These are phyloP conservation scores for Argynnis bischoffii DNA, from an alignment of 2,888 invertebrate genomes.

Conservation along the genomic window DNA sequence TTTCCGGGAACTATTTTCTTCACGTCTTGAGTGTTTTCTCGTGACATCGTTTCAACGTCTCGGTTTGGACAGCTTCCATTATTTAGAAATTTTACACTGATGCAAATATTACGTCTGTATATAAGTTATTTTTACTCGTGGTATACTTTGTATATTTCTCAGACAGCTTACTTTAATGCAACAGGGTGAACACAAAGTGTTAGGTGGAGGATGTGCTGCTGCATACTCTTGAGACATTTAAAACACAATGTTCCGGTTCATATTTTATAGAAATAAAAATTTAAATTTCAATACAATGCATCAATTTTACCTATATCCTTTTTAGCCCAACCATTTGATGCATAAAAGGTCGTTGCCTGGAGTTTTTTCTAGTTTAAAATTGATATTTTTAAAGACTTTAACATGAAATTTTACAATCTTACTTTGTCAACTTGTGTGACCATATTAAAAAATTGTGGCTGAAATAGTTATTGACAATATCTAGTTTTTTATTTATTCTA, in stretches of 20 bases:
- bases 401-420: no score
- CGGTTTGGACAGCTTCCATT: conserved; percentile 65
- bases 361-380: no score
- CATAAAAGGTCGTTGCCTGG: no score
- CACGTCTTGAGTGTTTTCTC: conserved; percentile 51
- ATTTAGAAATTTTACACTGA: conserved; percentile 62
- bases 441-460: no score
- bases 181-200: conserved; percentile 10
- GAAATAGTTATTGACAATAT: no score
- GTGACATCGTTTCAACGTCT: conserved; percentile 67
- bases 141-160: conserved; percentile 36
- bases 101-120: conserved; percentile 52
- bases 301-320: no score
- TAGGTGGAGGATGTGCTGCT: conserved; percentile 2
- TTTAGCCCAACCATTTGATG: no score
- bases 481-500: no score
- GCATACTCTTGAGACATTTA: conserved; percentile 17
- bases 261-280: not conserved
- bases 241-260: not conserved
- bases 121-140: conserved; percentile 39
- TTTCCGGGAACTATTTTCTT: conserved; percentile 51
- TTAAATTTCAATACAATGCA: no score
- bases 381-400: no score
- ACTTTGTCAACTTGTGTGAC: no score
- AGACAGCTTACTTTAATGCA: conserved; percentile 24